phyloP scores from a whole-genome alignment of 2,113 vertebrate genomes.

The Vireo altiloquus region DNA sequence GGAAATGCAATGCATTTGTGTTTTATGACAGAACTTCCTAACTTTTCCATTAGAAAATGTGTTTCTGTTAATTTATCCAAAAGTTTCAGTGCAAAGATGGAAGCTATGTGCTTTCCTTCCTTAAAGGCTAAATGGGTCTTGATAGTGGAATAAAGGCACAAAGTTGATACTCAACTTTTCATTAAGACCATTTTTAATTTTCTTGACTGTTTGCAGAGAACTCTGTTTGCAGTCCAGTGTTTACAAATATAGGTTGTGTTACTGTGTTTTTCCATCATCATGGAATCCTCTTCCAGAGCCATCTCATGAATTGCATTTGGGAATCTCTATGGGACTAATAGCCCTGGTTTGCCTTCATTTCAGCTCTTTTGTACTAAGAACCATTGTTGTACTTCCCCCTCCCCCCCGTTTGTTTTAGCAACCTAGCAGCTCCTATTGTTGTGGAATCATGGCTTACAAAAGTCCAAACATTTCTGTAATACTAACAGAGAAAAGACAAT shows the following conservation, averaged over 20 bases:
- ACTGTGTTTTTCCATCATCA: not conserved
- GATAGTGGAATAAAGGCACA: not conserved
- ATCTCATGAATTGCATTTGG: accelerated
- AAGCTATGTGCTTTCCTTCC: not conserved
- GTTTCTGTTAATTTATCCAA: not conserved
- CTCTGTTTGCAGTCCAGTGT: not conserved
- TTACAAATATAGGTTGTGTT: not conserved
- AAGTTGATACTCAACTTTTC: not conserved
- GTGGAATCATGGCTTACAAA: not conserved
- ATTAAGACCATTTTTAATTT: not conserved
- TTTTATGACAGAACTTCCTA: not conserved
- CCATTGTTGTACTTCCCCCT: not conserved
- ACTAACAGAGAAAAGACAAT: not conserved
- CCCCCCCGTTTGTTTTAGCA: not conserved
- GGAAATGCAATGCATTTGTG: not conserved
- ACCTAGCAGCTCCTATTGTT: not conserved
- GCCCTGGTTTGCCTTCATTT: not conserved
- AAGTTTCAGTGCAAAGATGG: not conserved
- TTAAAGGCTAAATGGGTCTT: not conserved
- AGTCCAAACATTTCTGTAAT: not conserved
- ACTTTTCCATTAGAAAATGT: not conserved
- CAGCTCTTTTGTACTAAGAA: not conserved
- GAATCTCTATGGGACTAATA: not conserved
- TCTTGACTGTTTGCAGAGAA: not conserved
- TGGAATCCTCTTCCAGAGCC: not conserved